A percentile compares a stretch with the other conserved stretches of the same genome.
Evolutionary conservation across 1,140 invertebrate genomes (phyloP).

Genomic region (Melipona quadrifasciata): DNA sequence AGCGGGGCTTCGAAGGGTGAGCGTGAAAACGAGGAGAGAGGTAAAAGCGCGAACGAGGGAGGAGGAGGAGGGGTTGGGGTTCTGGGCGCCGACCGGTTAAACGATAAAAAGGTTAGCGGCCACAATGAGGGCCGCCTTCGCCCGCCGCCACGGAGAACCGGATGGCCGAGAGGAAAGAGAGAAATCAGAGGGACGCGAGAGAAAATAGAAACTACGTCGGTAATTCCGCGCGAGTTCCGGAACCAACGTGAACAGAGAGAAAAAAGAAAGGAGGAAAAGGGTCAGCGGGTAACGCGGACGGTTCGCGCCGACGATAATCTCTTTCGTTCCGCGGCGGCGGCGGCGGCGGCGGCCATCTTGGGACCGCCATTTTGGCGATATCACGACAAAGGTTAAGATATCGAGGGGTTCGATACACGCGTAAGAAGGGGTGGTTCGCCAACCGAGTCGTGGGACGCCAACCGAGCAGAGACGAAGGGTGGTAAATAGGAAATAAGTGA

Average conservation of each 20-base stretch:
- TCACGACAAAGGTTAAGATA: slow-evolving; percentile 68
- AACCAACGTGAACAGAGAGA: too few species aligned
- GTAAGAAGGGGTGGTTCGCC: slow-evolving; percentile 61
- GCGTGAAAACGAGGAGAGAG: not conserved
- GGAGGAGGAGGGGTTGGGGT: slow-evolving; percentile 24
- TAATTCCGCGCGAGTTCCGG: slow-evolving; percentile 21
- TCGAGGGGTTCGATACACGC: slow-evolving; percentile 63
- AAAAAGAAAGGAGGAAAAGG: too few species aligned
- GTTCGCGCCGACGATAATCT: too few species aligned
- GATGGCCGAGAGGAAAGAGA: slow-evolving; percentile 16
- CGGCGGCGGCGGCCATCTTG: slow-evolving; percentile 67
- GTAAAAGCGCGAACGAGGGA: slow-evolving; percentile 40
- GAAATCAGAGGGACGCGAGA: slow-evolving; percentile 32
- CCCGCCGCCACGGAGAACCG: slow-evolving; percentile 22
- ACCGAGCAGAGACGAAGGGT: slow-evolving; percentile 61
- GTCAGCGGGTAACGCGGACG: too few species aligned
- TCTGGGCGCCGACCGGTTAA: slow-evolving; percentile 61
- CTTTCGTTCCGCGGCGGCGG: slow-evolving; percentile 37
- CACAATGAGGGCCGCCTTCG: slow-evolving; percentile 69
- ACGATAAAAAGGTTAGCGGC: slow-evolving; percentile 75
- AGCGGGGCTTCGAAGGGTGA: slow-evolving; percentile 48
- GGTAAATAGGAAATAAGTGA: slow-evolving; percentile 81
- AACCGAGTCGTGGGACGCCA: slow-evolving; percentile 22
- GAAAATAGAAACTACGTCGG: slow-evolving; percentile 37
- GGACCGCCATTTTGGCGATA: slow-evolving; percentile 77